These are phyloP conservation scores for Menura novaehollandiae DNA, from an alignment of 2,113 vertebrate genomes.

Conservation along the genomic window DNA sequence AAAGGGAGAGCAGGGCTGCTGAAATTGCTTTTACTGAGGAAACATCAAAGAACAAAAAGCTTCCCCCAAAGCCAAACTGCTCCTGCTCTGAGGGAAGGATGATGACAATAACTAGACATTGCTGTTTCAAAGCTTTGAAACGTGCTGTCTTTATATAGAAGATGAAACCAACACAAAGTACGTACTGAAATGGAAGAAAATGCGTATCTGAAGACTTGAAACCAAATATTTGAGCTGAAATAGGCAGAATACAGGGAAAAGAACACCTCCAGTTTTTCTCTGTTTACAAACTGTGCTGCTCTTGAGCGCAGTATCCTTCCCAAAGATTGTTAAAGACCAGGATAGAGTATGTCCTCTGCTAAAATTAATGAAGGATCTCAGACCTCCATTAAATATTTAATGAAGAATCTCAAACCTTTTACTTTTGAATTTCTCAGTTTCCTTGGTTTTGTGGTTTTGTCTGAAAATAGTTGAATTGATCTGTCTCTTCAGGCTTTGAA, in stretches of 20 bases:
- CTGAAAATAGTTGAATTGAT: background rate
- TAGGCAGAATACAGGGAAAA: background rate
- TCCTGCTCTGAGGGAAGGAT: background rate
- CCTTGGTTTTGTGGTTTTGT: background rate
- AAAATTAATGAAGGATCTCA: background rate
- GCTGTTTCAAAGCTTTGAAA: background rate
- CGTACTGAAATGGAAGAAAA: slow-evolving; percentile 27
- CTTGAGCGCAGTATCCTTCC: background rate
- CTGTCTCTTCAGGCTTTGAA: background rate
- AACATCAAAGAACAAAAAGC: background rate
- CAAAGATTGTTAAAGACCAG: background rate
- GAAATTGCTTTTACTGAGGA: background rate
- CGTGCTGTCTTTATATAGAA: background rate
- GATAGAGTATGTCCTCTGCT: background rate
- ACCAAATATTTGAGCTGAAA: background rate
- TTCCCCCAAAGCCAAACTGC: slow-evolving; percentile 7
- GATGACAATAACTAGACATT: background rate
- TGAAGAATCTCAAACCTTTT: background rate
- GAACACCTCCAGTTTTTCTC: background rate
- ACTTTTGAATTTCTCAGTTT: background rate
- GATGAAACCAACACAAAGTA: background rate
- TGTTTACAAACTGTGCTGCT: background rate
- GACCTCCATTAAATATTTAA: background rate
- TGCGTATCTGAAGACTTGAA: background rate
- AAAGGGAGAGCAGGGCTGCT: background rate